Evolutionary conservation across 2,113 vertebrate species (phyloP).

Genomic region (Castor canadensis): DNA sequence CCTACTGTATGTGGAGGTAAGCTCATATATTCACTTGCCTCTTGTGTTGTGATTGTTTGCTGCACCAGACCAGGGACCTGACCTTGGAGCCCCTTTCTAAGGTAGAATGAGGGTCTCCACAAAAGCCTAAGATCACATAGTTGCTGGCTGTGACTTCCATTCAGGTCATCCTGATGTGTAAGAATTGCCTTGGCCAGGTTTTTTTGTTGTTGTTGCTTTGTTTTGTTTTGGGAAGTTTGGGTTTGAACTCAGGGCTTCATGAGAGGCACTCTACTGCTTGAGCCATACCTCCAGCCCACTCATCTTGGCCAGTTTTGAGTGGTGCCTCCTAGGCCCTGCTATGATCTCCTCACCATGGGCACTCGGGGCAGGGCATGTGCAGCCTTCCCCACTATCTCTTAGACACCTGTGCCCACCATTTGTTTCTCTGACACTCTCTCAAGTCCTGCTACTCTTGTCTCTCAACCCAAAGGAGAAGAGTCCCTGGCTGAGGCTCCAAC

Average conservation of each 20-base stretch:
- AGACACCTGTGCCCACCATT: neutral
- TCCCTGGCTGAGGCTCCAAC: neutral
- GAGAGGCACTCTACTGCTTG: too few relatives aligned
- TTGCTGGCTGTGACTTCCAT: neutral
- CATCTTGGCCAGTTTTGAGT: too few relatives aligned
- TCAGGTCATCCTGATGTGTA: neutral
- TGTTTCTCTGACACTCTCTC: neutral
- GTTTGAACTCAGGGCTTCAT: too few relatives aligned
- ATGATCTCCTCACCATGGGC: neutral
- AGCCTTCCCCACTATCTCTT: neutral
- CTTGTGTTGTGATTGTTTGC: accelerated
- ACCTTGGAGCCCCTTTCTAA: constrained; percentile 8
- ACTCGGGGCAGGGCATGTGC: too few relatives aligned
- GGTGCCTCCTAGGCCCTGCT: neutral
- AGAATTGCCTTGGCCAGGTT: neutral
- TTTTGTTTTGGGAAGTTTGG: too few relatives aligned
- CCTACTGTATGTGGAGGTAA: constrained; percentile 98
- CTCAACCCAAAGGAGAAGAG: too few relatives aligned
- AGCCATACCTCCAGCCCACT: too few relatives aligned
- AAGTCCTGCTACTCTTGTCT: neutral
- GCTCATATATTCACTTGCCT: neutral
- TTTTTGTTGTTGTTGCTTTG: too few relatives aligned
- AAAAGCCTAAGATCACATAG: neutral
- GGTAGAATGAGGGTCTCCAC: neutral
- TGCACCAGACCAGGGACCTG: neutral